Evolutionary conservation across 1,140 invertebrate species (phyloP), one percentile per base, ranked within the genome.

Genomic region (Drosophila asahinai): DNA sequence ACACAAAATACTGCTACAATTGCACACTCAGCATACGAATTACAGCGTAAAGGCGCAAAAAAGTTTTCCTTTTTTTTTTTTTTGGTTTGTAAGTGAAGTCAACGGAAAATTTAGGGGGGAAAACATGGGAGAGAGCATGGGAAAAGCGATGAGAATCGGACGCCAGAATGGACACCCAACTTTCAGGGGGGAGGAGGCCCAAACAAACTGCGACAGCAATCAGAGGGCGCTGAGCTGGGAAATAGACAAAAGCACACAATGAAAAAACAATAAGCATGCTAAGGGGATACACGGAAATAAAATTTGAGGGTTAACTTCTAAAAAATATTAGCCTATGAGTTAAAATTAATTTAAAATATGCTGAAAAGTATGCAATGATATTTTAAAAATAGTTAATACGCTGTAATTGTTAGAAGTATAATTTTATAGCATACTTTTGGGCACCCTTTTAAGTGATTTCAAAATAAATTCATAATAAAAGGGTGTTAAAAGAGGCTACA

Each of bases 21-120:
- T 89, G 84, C 86, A 90, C 84, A 90, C 84, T 90, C 84, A 84
- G 86, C 86, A 89, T 90, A 89, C 84, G 84, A 89, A 89, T 89
- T 89, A 89, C 84, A 81, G 86, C 86, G 84, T 90, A 89, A 89
- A 89, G 81, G 81, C 84, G 81, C 77, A 84, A 89, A 83, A 80
- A 83, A 68, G 33, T 79, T 59, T 55, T 55, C 33, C 4, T 36
- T 36, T 9, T 15, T 22, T 38, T 38, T 54, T 19, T 15, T 22
- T 5, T 15, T 15, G 14, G 15, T 14, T 78, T 73, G 59, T 60
- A 81, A 78, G 77, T 75, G 83, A 86, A 86, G 82, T 81, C 82
- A 74, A 64, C 49, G 71, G 67, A 60, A 54, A 52, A 25, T 48
- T 14, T 9, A 5, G 33, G 30, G n/a, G 30, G 33, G 58, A 52